Conservation (phyloP, 2,888 invertebrate species). For the Kryphioiulus occultus region DNA sequence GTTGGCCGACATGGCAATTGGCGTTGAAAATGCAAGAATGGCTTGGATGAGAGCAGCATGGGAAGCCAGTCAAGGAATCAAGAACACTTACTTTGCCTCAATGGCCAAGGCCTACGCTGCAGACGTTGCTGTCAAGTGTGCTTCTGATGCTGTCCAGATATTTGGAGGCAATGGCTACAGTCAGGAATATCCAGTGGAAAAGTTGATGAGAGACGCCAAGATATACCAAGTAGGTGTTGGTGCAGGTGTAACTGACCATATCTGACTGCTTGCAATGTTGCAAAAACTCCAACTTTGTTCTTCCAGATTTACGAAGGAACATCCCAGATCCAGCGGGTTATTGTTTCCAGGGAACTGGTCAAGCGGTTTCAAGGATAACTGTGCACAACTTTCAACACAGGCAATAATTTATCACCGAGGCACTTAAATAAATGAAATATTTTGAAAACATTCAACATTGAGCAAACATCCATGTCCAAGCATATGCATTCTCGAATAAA, state of each 20-base stretch:
- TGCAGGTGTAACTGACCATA: no score
- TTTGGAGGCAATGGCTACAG: slow-evolving; percentile 66
- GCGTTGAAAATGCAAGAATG: slow-evolving; percentile 61
- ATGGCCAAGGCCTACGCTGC: slow-evolving; percentile 66
- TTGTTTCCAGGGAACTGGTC: slow-evolving; percentile 64
- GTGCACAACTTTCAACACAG: neutral
- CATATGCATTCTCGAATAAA: no score
- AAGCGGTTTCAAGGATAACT: neutral
- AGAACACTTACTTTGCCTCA: slow-evolving; percentile 65
- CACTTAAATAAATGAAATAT: no score
- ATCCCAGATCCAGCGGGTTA: slow-evolving; percentile 67
- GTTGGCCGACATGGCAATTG: slow-evolving; percentile 65
- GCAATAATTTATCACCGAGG: no score
- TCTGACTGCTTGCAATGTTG: no score
- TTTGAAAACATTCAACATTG: no score
- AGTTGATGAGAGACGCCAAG: slow-evolving; percentile 69
- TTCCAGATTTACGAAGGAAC: slow-evolving; percentile 67
- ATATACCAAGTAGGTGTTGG: slow-evolving; percentile 66
- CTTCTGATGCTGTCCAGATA: slow-evolving; percentile 66
- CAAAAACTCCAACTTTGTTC: no score
- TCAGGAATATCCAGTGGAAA: slow-evolving; percentile 68
- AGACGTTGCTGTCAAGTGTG: slow-evolving; percentile 66
- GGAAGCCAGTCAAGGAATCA: slow-evolving; percentile 63
- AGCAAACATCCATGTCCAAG: no score
- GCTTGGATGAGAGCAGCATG: slow-evolving; percentile 63